Percentiles rank a stretch among this genome's conserved stretches.
Evolutionary conservation across 2,797 vertebrate genomes (phyloP).

Genomic region (Sternarchorhynchus goeldii): DNA sequence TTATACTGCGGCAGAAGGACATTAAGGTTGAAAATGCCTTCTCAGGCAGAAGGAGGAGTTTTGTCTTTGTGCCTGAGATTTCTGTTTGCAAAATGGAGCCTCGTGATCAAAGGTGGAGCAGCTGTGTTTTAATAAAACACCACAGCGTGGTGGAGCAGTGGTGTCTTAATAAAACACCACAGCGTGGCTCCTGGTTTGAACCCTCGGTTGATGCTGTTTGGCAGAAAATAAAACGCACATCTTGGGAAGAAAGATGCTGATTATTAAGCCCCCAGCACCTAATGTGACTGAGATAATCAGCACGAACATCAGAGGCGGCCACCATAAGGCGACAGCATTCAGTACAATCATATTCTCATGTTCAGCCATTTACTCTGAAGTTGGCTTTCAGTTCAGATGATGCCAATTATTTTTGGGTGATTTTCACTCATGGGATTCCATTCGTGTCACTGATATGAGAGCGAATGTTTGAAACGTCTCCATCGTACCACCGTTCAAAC

Average conservation of each 20-base stretch:
- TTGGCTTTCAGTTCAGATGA: constrained; percentile 17
- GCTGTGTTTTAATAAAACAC: constrained; percentile 36
- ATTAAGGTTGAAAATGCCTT: constrained; percentile 14
- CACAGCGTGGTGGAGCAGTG: background rate
- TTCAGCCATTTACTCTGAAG: constrained; percentile 16
- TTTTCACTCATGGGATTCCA: constrained; percentile 29
- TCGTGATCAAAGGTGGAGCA: constrained; percentile 6
- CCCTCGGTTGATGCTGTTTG: constrained; percentile 23
- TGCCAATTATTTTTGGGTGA: constrained; percentile 26
- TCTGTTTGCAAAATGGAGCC: background rate
- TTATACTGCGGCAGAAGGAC: constrained; percentile 3
- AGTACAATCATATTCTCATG: background rate
- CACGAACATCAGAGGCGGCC: constrained; percentile 7
- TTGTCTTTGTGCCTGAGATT: constrained; percentile 1
- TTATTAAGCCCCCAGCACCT: constrained; percentile 28
- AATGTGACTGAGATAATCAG: constrained; percentile 41
- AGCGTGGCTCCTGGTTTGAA: constrained; percentile 11
- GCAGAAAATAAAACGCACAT: constrained; percentile 41
- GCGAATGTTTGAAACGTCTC: constrained; percentile 25
- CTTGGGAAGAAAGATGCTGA: constrained; percentile 34
- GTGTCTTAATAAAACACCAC: constrained; percentile 34
- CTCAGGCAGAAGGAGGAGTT: background rate
- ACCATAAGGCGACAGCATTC: constrained; percentile 19
- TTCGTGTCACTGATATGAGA: constrained; percentile 11
- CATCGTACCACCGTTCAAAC: constrained; percentile 10